phyloP scores from a whole-genome alignment of 2,797 vertebrate species.

The Megaceryle alcyon region DNA sequence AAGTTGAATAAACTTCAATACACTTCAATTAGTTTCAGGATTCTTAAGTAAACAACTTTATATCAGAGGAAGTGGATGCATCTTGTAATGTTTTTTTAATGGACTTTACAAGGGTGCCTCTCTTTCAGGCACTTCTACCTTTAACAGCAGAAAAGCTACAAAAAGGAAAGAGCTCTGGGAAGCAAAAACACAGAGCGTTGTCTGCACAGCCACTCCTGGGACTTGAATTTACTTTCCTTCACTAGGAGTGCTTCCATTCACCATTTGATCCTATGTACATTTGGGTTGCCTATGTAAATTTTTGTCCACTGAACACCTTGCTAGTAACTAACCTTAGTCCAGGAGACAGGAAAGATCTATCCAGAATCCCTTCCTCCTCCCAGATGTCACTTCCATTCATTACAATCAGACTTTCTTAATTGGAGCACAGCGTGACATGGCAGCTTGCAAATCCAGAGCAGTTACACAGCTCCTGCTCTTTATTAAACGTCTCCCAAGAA shows the following conservation, averaged over 20 bases:
- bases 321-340: neutral
- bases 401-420: neutral
- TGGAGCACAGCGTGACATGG: neutral
- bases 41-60: neutral
- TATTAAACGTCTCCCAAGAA: neutral
- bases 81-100: neutral
- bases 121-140: neutral
- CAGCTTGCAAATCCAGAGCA: neutral
- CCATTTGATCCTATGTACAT: neutral
- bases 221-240: neutral
- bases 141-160: neutral
- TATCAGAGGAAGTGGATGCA: neutral
- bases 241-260: neutral
- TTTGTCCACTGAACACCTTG: neutral
- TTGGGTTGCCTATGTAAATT: neutral
- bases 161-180: neutral
- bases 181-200: neutral
- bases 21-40: neutral
- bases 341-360: neutral
- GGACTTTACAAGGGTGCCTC: neutral
- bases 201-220: neutral
- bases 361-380: neutral
- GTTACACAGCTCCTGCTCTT: neutral
- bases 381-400: neutral
- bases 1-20: neutral